Evolutionary conservation across 2,113 vertebrate genomes (phyloP), one percentile per base, ranked within the genome.

Genomic region (Phasianus colchicus): DNA sequence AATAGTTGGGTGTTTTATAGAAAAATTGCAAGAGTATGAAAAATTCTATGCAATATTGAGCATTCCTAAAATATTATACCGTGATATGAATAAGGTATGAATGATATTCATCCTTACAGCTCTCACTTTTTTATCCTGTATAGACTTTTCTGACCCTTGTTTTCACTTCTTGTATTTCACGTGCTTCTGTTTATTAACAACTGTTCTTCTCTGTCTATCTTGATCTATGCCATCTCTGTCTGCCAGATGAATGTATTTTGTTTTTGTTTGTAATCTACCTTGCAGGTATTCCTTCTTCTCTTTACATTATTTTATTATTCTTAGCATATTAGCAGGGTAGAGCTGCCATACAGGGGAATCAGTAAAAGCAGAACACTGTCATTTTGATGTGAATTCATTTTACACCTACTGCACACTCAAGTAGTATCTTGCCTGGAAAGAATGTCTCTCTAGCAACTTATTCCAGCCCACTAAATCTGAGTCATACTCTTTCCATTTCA

Each of bases 351-450:
- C 55, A 10, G 15, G 14, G 34, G 43, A 90, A 64, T 61, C 73
- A 55, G 69, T 58, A 92, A 80, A 89, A 86, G 55, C 50, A 91
- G 55, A 90, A 64, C n/a, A 50, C 29, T 88, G 90, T 94, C 72
- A 90, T 74, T 86, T 67, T 71, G 29, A 86, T 94, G 90, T 83
- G 91, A 93, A 90, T 74, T 85, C 2, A 67, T 73, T 95, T 94
- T 86, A 90, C 29, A 93, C 83, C 87, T 88, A 69, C 90, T 93
- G 69, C 69, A 88, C 60, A 74, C 34, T 67, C 60, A 91, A 60
- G 48, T 30, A 67, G 40, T 83, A 60, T 14, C 77, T 90, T 42
- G 24, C 52, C 45, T 88, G 64, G 45, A 90, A 66, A 67, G 19
- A 13, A 71, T 90, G 64, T 77, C 40, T 95, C 11, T 69, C 83